Conservation (phyloP, 2,888 invertebrate genomes). For the Heliconius cydno region DNA sequence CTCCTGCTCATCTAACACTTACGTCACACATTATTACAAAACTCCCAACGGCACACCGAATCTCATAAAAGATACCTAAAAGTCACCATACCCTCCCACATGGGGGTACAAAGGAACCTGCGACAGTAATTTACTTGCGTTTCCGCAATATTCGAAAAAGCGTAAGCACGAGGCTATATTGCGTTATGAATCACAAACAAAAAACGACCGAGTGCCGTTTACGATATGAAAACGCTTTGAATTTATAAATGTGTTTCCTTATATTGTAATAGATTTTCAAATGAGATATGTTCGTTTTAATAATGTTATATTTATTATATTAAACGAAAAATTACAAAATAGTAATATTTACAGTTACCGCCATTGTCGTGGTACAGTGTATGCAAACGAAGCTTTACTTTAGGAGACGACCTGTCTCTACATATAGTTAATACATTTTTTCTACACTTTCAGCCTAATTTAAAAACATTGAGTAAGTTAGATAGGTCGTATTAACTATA, state of each 20-base stretch:
- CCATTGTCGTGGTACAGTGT: no score
- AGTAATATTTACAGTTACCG: neutral
- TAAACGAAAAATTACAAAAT: neutral
- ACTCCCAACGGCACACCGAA: neutral
- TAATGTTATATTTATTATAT: neutral
- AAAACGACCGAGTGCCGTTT: constrained; percentile 45
- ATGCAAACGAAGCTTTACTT: no score
- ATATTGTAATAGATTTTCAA: neutral
- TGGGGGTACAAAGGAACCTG: constrained; percentile 47
- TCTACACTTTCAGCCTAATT: no score
- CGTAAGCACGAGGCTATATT: constrained; percentile 56
- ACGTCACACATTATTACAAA: neutral
- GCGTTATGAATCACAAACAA: constrained; percentile 51
- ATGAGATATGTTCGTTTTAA: neutral
- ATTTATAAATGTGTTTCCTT: constrained; percentile 22
- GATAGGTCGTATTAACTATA: no score
- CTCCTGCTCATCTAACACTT: neutral
- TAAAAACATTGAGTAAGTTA: no score
- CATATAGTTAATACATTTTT: no score
- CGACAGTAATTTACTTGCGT: constrained; percentile 62
- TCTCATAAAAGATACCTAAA: constrained; percentile 14
- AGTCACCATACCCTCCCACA: constrained; percentile 9
- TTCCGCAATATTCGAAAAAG: constrained; percentile 56
- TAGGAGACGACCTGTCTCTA: no score
- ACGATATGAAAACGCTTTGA: constrained; percentile 31